Percentiles rank a stretch among this genome's conserved stretches.
Conservation (phyloP, 1,140 invertebrate species). For the Drosophila suzukii region DNA sequence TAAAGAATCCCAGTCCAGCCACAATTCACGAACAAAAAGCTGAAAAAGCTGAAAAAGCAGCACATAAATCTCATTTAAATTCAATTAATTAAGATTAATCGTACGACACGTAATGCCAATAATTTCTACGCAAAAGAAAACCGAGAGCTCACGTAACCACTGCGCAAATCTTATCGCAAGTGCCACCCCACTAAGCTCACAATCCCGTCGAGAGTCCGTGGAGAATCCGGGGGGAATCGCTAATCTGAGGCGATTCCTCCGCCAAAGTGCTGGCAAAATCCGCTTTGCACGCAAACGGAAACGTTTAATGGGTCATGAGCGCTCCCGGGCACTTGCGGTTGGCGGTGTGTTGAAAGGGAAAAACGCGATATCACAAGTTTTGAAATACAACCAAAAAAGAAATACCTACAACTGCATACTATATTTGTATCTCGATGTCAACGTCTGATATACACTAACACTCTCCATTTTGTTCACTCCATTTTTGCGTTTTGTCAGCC, state of each 20-base stretch:
- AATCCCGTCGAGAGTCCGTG: slow-evolving; percentile 19
- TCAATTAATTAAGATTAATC: slow-evolving; percentile 75
- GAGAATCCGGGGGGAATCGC: slow-evolving; percentile 21
- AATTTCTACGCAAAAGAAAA: slow-evolving; percentile 61
- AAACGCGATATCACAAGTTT: slow-evolving; percentile 18
- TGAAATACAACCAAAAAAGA: not conserved
- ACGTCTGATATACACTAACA: slow-evolving; percentile 13
- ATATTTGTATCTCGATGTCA: slow-evolving; percentile 31
- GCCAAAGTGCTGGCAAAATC: slow-evolving; percentile 32
- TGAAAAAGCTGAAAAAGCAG: slow-evolving; percentile 13
- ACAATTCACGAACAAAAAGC: slow-evolving; percentile 2
- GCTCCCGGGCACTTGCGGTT: slow-evolving; percentile 27
- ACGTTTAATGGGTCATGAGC: slow-evolving; percentile 66
- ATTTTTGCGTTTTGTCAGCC: slow-evolving; percentile 65
- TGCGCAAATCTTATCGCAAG: slow-evolving; percentile 60
- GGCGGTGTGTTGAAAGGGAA: slow-evolving; percentile 17
- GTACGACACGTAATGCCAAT: slow-evolving; percentile 67
- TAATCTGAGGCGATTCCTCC: slow-evolving; percentile 54
- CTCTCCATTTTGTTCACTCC: slow-evolving; percentile 13
- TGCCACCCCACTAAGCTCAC: slow-evolving; percentile 38
- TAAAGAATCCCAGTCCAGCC: not conserved
- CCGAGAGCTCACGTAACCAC: slow-evolving; percentile 32
- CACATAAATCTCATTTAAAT: slow-evolving; percentile 69
- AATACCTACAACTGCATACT: slow-evolving; percentile 1
- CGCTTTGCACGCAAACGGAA: slow-evolving; percentile 61